Evolutionary conservation across 1,140 invertebrate species (phyloP), one percentile per base, ranked within the genome.

Genomic region (Diorhabda elongata): DNA sequence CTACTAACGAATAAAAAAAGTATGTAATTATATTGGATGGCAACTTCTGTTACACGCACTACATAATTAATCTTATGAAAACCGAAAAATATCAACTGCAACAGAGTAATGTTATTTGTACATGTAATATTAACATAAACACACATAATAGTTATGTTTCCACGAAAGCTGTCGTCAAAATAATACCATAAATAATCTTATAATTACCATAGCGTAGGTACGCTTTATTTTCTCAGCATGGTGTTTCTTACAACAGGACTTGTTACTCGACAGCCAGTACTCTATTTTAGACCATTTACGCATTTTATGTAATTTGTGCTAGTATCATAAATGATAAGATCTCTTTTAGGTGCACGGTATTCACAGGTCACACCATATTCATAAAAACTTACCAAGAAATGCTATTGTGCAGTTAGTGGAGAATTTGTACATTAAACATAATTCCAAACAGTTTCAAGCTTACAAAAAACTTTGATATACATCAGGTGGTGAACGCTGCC

Each of bases 231-330:
- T 52, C 47, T 52, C 47, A 52, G 47, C 47, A 52, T 52, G n/a
- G n/a, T 52, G 47, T 6, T 52, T 52, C n/a, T 52, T 52, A 52
- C 47, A 52, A 52, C 47, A 52, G 47, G 47, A 52, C 47, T 52
- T 52, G 47, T n/a, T 52, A 52, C 47, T 52, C 47, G 47, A n/a
- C 6, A 52, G 6, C n/a, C 3, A 52, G 47, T 52, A 52, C 47
- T 52, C 47, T 52, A 52, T 52, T 52, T 52, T 52, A 52, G 6
- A 52, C 47, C 47, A n/a, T 52, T 52, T 52, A 52, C 47, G n/a
- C 47, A n/a, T 52, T 52, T 52, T 52, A 52, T n/a, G n/a, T 52
- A 52, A 52, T 52, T 52, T 52, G 47, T 52, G 47, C 47, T 52
- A 52, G 47, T 8, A 52, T 52, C 47, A 52, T 52, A 52, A 52